These are phyloP conservation scores for Xanthorhoe designata DNA, from an alignment of 2,888 invertebrate genomes.

Conservation along the genomic window DNA sequence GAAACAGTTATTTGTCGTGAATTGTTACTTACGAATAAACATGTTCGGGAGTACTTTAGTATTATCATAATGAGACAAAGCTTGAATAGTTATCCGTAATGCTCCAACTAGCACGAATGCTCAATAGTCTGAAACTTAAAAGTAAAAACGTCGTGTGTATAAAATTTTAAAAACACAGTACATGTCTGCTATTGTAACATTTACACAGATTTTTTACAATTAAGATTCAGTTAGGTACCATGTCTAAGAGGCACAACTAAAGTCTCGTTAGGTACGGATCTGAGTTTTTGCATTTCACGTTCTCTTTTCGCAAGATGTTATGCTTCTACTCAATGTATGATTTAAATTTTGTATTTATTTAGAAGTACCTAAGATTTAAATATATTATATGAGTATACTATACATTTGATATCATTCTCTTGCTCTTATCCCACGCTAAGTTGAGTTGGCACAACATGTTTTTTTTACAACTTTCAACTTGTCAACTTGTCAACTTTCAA, in stretches of 20 bases:
- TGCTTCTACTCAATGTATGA: neutral
- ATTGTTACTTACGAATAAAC: slow-evolving; percentile 13
- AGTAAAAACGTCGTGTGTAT: neutral
- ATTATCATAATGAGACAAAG: neutral
- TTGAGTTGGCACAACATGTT: too few relatives aligned
- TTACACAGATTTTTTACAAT: neutral
- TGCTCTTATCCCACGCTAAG: too few relatives aligned
- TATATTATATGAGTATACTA: too few relatives aligned
- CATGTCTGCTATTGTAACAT: neutral
- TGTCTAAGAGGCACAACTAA: neutral
- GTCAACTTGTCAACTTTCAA: too few relatives aligned
- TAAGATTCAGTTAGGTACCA: neutral
- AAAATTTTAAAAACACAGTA: neutral
- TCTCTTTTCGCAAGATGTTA: neutral
- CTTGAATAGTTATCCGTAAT: neutral
- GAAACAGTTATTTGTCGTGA: slow-evolving; percentile 16
- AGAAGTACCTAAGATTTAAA: neutral
- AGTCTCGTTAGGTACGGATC: neutral
- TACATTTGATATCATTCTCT: too few relatives aligned
- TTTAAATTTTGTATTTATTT: too few relatives aligned
- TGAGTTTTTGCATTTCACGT: neutral
- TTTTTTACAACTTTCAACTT: too few relatives aligned
- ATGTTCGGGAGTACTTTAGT: slow-evolving; percentile 3
- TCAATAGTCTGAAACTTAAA: neutral
- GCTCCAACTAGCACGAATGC: neutral